Conservation (phyloP, 2,888 invertebrate species). For the Biston betularia region DNA sequence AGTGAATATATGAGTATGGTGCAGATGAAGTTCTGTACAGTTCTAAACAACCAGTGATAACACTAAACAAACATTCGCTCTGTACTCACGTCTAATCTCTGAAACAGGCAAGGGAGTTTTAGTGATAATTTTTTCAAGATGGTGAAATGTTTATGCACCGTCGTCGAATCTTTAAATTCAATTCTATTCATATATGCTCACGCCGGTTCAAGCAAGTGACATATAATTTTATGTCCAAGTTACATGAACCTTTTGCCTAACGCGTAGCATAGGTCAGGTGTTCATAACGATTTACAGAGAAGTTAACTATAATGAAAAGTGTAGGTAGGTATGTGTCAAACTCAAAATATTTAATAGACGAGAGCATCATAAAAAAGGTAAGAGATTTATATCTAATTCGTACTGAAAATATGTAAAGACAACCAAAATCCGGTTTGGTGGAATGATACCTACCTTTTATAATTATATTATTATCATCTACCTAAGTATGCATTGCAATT, state of each 20-base stretch:
- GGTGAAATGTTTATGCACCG: conserved; percentile 21
- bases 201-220: conserved; percentile 24
- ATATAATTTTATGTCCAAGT: conserved; percentile 30
- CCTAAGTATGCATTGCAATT: background rate
- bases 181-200: conserved; percentile 7
- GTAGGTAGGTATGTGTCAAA: background rate
- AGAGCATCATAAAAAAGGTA: background rate
- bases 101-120: conserved; percentile 82
- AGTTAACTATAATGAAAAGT: conserved; percentile 22
- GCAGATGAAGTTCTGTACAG: conserved; percentile 63
- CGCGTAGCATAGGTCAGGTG: conserved; percentile 59
- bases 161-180: conserved; percentile 5
- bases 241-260: conserved; percentile 38
- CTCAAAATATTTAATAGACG: conserved; percentile 1
- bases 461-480: background rate
- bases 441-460: background rate
- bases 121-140: conserved; percentile 58
- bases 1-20: conserved; percentile 62
- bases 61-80: conserved; percentile 78
- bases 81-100: conserved; percentile 86
- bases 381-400: conserved; percentile 4
- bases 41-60: conserved; percentile 70
- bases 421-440: conserved; percentile 14
- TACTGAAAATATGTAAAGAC: conserved; percentile 7
- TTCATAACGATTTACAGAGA: conserved; percentile 76